These are phyloP conservation scores for Frieseomelitta varia DNA, from an alignment of 1,140 invertebrate genomes.

Conservation along the genomic window DNA sequence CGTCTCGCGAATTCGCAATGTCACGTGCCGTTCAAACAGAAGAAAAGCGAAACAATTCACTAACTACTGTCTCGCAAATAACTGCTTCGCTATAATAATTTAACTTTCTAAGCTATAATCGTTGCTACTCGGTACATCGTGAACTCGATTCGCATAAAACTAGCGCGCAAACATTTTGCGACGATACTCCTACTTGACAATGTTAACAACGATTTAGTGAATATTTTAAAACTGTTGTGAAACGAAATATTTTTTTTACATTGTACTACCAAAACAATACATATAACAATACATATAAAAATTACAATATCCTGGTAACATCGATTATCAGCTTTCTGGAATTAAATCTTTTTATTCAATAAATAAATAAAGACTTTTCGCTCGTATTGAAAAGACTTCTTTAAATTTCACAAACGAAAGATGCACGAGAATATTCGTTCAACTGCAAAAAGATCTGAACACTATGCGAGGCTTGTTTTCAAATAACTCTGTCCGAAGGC, in stretches of 20 bases:
- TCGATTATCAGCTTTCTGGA: neutral
- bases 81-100: neutral
- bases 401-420: neutral
- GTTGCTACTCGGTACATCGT: neutral
- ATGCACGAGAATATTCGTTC: neutral
- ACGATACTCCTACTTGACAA: neutral
- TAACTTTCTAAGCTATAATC: conserved; percentile 30
- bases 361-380: neutral
- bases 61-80: neutral
- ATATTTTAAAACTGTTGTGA: too few species aligned
- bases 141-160: neutral
- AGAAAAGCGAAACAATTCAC: neutral
- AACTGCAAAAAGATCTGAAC: conserved; percentile 17
- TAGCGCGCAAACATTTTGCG: neutral
- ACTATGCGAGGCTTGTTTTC: conserved; percentile 14
- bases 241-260: too few species aligned
- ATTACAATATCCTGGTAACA: neutral
- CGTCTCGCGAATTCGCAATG: conserved; percentile 47
- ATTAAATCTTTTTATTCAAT: neutral
- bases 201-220: too few species aligned
- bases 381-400: neutral
- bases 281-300: too few species aligned
- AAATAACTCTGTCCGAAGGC: conserved; percentile 8
- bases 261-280: too few species aligned
- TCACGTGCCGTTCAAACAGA: conserved; percentile 22